Base-by-base conservation (phyloP, 2,797 vertebrate species). In the Pelobates cultripes region DNA sequence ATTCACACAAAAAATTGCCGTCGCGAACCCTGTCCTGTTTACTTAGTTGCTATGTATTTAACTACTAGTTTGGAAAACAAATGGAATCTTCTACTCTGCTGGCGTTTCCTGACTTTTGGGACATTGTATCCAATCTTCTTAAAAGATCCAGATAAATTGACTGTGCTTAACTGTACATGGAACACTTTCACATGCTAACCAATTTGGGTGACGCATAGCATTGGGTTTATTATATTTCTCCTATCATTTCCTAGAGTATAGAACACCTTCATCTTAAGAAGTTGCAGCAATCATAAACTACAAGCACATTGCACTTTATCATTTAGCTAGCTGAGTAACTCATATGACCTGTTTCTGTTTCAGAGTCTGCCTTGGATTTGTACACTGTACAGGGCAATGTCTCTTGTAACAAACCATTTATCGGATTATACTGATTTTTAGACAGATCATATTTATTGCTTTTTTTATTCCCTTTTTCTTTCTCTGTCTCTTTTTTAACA, bases 281-380 rank as follows among this genome's bases (percentile, higher is more conserved):
- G 73, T 12, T 42, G 7, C 41, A 17, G 53, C 17, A 43, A 63
- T 28, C 15, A 81, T 47, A 64, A 76, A 70, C 69, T 64, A 63
- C 67, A 7, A 51, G 17, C 67, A 44, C 64, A 40, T 14, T 7
- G 17, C 14, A 64, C 61, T 64, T 14, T 28, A 28, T 60, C 66
- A 42, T 81, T 45, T 41, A 70, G 63, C 57, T 63, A 70, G 69
- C 4, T 40, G 40, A 47, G 61, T 43, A 75, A 60, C 70, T 80
- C 55, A 76, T 63, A 69, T 74, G 43, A 81, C 79, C 73, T n/a
- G 68, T 28, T 81, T 70, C 64, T 76, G 69, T 61, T 55, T 81
- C 66, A 64, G 13, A 9, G 73, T 70, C 73, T 76, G 72, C 55
- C 64, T 47, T 61, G 73, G 57, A 73, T 63, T 68, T 68, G 79